Conservation (phyloP, 2,797 vertebrate species). For the Carcharodon carcharias region DNA sequence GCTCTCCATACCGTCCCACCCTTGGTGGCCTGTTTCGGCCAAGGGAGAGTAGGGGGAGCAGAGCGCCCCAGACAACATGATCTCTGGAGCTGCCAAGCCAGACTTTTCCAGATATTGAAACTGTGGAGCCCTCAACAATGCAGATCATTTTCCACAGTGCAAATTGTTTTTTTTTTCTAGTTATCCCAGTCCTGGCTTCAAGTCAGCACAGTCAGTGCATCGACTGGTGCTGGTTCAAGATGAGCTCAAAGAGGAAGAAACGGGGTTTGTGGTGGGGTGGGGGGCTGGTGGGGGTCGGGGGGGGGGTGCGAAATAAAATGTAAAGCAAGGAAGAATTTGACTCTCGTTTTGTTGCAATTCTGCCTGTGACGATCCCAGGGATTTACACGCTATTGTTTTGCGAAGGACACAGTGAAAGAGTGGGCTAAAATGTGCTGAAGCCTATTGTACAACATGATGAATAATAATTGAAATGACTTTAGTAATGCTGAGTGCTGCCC, state of each 20-base stretch:
- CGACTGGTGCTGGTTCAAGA: no score
- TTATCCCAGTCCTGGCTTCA: background rate
- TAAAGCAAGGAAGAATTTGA: background rate
- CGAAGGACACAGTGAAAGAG: background rate
- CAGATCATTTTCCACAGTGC: background rate
- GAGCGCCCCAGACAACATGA: background rate
- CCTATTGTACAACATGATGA: background rate
- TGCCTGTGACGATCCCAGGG: no score
- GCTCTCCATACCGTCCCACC: constrained; percentile 20
- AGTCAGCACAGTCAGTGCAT: no score
- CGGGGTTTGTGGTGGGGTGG: background rate
- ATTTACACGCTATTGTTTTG: background rate
- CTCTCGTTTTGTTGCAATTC: background rate
- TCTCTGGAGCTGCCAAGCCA: constrained; percentile 38
- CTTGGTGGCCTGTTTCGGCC: constrained; percentile 40
- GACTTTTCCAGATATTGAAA: background rate
- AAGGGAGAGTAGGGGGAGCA: background rate
- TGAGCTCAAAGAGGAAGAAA: background rate
- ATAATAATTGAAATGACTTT: background rate
- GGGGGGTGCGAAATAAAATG: background rate
- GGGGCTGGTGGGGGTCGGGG: no score
- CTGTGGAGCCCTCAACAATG: background rate
- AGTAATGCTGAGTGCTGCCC: background rate
- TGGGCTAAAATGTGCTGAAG: background rate
- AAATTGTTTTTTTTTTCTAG: background rate